These are phyloP conservation scores for Clupea harengus DNA, from an alignment of 2,113 vertebrate species.

Conservation along the genomic window DNA sequence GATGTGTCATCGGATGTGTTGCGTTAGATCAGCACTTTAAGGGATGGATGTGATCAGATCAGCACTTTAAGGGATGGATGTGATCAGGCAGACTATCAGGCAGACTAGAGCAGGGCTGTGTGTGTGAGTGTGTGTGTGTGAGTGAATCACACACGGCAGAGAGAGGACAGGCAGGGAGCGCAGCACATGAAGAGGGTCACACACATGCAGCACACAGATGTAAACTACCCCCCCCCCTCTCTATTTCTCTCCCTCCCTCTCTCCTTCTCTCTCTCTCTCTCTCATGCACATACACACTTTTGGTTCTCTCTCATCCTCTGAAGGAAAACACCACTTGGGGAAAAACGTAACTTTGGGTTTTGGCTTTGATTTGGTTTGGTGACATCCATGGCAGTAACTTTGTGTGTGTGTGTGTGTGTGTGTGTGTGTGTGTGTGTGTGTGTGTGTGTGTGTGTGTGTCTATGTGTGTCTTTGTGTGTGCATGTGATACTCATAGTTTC, in stretches of 20 bases:
- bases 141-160: too few relatives aligned
- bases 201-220: too few relatives aligned
- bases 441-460: not conserved
- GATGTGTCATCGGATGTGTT: not conserved
- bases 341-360: not conserved
- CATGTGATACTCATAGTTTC: not conserved
- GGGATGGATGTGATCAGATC: too few relatives aligned
- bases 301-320: not conserved
- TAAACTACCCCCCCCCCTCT: not conserved
- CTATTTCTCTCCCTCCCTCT: slow-evolving; percentile 18
- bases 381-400: not conserved
- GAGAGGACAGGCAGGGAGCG: too few relatives aligned
- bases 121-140: too few relatives aligned
- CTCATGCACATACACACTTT: not conserved
- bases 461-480: not conserved
- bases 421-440: not conserved
- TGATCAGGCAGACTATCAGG: too few relatives aligned
- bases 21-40: too few relatives aligned
- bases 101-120: too few relatives aligned
- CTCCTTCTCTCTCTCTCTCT: not conserved
- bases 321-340: not conserved
- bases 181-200: too few relatives aligned
- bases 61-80: too few relatives aligned
- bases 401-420: not conserved
- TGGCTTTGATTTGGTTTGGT: not conserved